Percentiles rank a stretch among this genome's conserved stretches.
These are phyloP conservation scores for Flexamia atlantica DNA, from an alignment of 2,888 invertebrate genomes.

Conservation along the genomic window DNA sequence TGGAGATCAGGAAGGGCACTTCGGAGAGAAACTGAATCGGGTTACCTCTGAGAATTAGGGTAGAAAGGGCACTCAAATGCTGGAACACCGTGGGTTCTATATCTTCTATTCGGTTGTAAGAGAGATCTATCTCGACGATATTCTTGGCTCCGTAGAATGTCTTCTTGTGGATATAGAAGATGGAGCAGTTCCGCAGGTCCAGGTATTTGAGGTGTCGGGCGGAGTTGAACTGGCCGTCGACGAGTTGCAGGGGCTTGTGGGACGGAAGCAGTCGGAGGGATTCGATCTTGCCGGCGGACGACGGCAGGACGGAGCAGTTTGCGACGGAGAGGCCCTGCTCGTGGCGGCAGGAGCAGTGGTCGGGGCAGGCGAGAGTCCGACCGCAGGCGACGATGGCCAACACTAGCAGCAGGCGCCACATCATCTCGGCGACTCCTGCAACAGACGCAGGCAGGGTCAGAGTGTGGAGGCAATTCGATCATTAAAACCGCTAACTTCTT, in stretches of 20 bases:
- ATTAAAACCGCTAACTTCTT: too few relatives aligned
- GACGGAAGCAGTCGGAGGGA: conserved; percentile 64
- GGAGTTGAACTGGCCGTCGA: conserved; percentile 65
- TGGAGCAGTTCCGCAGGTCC: conserved; percentile 65
- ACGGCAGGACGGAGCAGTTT: conserved; percentile 65
- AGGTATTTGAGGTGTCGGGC: conserved; percentile 66
- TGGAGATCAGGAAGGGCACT: conserved; percentile 66
- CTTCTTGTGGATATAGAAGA: conserved; percentile 69
- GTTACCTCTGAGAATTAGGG: conserved; percentile 75
- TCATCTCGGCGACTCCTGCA: conserved; percentile 59
- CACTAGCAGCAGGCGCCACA: conserved; percentile 59
- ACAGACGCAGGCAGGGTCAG: too few relatives aligned
- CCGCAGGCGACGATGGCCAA: conserved; percentile 58
- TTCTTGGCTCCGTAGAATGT: conserved; percentile 73
- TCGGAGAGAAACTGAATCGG: conserved; percentile 70
- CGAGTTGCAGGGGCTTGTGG: conserved; percentile 62
- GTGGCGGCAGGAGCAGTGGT: conserved; percentile 66
- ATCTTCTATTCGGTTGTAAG: conserved; percentile 67
- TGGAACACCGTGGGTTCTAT: conserved; percentile 68
- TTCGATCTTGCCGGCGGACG: conserved; percentile 61
- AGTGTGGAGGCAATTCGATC: too few relatives aligned
- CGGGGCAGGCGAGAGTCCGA: conserved; percentile 63
- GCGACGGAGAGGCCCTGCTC: conserved; percentile 66
- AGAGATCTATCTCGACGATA: conserved; percentile 71
- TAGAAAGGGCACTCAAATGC: conserved; percentile 71